A percentile compares a stretch with the other conserved stretches of the same genome.
These are phyloP conservation scores for Gyrodactylus salaris DNA, from an alignment of 1,140 invertebrate species.

Conservation along the genomic window DNA sequence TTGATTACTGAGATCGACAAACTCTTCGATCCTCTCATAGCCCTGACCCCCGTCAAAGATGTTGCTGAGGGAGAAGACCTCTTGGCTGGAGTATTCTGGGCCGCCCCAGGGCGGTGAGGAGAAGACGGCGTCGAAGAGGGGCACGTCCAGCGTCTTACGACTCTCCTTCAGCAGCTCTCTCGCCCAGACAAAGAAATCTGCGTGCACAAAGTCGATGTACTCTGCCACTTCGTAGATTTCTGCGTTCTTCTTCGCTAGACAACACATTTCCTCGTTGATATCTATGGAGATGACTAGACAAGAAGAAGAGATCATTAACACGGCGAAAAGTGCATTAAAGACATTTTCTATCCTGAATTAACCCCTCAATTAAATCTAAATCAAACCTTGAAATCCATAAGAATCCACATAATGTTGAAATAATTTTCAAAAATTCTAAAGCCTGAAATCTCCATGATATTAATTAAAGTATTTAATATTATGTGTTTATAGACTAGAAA, in stretches of 20 bases:
- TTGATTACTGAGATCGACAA: background rate
- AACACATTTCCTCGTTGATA: conserved; percentile 53
- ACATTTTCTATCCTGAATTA: no score
- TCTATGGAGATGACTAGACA: conserved; percentile 65
- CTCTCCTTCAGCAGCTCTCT: background rate
- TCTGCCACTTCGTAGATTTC: conserved; percentile 53
- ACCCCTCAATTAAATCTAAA: no score
- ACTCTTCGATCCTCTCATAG: no score
- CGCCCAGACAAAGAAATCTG: conserved; percentile 37
- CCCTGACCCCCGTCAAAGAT: background rate
- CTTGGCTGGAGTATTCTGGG: conserved; percentile 30
- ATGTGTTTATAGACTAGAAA: no score
- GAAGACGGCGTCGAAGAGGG: conserved; percentile 41
- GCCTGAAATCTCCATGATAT: no score
- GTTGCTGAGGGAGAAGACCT: background rate
- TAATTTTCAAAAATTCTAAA: no score
- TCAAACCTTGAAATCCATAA: no score
- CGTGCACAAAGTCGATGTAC: conserved; percentile 61
- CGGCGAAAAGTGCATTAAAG: no score
- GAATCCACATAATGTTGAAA: no score
- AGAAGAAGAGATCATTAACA: no score
- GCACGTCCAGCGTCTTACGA: background rate
- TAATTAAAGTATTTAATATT: no score
- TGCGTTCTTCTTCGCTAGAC: conserved; percentile 52
- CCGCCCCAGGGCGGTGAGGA: conserved; percentile 88